Conservation (phyloP, 2,888 invertebrate genomes). For the Lochmaea crataegi region DNA sequence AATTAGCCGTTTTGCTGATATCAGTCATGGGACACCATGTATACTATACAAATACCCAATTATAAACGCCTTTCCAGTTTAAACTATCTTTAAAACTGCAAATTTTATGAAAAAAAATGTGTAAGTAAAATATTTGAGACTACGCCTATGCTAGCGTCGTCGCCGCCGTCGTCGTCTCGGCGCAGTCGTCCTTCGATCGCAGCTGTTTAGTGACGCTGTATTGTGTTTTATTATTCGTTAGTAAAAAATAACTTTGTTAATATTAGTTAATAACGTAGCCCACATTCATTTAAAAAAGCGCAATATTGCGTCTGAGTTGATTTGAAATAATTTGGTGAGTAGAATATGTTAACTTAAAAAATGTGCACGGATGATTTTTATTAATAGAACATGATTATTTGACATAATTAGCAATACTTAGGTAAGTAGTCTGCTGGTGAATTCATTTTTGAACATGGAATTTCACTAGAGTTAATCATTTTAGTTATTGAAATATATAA, state of each 20-base stretch:
- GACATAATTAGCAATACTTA: not conserved
- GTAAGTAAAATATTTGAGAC: not conserved
- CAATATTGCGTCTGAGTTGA: not conserved
- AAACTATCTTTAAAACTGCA: no score
- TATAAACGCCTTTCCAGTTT: no score
- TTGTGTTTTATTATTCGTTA: constrained; percentile 6
- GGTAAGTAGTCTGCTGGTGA: no score
- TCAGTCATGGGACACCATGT: no score
- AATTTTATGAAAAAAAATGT: not conserved
- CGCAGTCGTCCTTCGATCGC: constrained; percentile 40
- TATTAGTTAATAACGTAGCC: constrained; percentile 37
- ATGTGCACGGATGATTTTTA: not conserved
- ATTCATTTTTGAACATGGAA: not conserved
- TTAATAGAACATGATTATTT: not conserved
- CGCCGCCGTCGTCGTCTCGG: constrained; percentile 42
- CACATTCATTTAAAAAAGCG: not conserved
- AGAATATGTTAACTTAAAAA: not conserved
- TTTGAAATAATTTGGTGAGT: not conserved
- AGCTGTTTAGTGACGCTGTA: constrained; percentile 34
- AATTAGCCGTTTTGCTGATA: no score
- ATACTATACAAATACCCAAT: no score
- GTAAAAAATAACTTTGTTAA: constrained; percentile 34
- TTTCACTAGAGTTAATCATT: not conserved
- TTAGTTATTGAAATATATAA: not conserved
- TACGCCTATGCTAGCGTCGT: constrained; percentile 16